Percentiles rank a stretch among this genome's conserved stretches.
phyloP scores from a whole-genome alignment of 2,888 invertebrate genomes.

The Hartigia nigra region DNA sequence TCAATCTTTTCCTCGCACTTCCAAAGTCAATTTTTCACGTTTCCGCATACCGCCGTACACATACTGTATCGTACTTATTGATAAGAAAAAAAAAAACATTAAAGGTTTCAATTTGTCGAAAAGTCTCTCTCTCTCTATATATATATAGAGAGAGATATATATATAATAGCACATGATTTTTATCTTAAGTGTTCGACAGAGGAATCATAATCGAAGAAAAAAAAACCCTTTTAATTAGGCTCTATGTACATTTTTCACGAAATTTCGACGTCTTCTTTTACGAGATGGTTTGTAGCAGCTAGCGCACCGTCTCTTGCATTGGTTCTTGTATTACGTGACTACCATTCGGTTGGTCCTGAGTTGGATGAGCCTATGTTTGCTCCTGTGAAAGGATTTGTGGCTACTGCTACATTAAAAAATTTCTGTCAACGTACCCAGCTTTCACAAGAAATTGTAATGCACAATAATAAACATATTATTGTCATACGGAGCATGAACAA shows the following conservation, averaged over 20 bases:
- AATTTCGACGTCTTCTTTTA: neutral
- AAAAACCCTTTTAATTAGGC: neutral
- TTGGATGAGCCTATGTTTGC: conserved; percentile 47
- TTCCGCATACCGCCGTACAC: too few relatives aligned
- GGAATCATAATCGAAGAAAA: neutral
- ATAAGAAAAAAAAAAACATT: neutral
- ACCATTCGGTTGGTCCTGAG: conserved; percentile 57
- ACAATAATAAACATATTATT: neutral
- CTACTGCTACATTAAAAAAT: conserved; percentile 42
- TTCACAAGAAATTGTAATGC: neutral
- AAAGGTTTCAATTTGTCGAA: neutral
- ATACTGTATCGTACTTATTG: too few relatives aligned
- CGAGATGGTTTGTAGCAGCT: neutral
- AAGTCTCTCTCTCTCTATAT: too few relatives aligned
- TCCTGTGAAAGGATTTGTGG: conserved; percentile 62
- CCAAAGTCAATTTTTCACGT: too few relatives aligned
- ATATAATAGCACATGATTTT: neutral
- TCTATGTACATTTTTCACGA: neutral
- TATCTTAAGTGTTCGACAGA: neutral
- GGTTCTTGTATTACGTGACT: conserved; percentile 37
- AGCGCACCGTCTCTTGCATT: neutral
- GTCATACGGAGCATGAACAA: neutral
- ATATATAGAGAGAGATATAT: too few relatives aligned
- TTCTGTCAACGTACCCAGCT: neutral
- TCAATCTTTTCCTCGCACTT: too few relatives aligned